A percentile compares a stretch with the other conserved stretches of the same genome.
Conservation (phyloP, 2,888 invertebrate genomes). For the Epirrita christyi region DNA sequence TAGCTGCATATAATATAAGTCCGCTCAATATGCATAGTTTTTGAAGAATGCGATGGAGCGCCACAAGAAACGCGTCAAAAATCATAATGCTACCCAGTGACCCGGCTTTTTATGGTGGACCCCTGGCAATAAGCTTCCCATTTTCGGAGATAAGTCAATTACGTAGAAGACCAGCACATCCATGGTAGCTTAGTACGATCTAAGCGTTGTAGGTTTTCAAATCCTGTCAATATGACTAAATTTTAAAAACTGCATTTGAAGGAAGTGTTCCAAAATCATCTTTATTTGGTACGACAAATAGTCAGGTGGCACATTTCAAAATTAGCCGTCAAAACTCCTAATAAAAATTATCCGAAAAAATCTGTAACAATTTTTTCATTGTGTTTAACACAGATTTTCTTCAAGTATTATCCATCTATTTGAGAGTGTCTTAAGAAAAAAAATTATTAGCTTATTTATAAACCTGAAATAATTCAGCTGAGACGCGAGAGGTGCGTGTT, state of each 20-base stretch:
- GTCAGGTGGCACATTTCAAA: too few species aligned
- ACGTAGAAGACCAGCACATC: conserved; percentile 15
- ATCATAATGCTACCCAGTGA: conserved; percentile 37
- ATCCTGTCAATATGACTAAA: not conserved
- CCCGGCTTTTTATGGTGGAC: conserved; percentile 35
- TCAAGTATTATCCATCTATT: too few species aligned
- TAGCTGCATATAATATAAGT: not conserved
- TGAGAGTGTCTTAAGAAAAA: too few species aligned
- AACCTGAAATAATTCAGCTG: too few species aligned
- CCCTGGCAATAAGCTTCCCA: conserved; percentile 11
- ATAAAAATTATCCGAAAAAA: too few species aligned
- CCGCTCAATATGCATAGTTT: conserved; percentile 6
- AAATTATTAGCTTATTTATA: too few species aligned
- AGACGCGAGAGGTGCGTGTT: too few species aligned
- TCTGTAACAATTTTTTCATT: too few species aligned
- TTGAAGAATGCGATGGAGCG: conserved; percentile 1
- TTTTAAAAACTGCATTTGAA: not conserved
- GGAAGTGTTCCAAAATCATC: too few species aligned
- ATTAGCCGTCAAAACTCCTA: too few species aligned
- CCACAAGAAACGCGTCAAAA: conserved; percentile 28
- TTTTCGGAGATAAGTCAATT: conserved; percentile 23
- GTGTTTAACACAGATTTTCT: too few species aligned
- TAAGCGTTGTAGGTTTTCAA: not conserved
- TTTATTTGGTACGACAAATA: too few species aligned
- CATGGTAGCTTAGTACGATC: not conserved